phyloP scores from a whole-genome alignment of 2,888 invertebrate species.

The Caenorhabditis doughertyi region DNA sequence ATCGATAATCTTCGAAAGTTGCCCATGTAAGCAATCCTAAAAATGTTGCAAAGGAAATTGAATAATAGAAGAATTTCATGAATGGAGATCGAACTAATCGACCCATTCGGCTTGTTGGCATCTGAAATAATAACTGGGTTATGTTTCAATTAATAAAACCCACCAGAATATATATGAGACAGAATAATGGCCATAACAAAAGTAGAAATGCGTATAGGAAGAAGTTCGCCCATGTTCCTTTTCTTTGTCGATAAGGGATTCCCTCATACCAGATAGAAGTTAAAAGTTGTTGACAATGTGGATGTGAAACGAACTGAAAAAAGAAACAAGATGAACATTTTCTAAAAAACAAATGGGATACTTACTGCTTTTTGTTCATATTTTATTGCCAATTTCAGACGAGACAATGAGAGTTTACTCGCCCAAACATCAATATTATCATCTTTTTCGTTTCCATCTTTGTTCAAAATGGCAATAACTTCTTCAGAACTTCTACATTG shows the following conservation, averaged over 20 bases:
- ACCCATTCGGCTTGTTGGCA: constrained; percentile 84
- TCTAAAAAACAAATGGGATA: background rate
- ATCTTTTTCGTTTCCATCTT: constrained; percentile 82
- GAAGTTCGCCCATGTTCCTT: constrained; percentile 83
- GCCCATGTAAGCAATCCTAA: constrained; percentile 85
- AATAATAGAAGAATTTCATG: constrained; percentile 86
- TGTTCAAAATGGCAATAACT: constrained; percentile 85
- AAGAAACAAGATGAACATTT: no score
- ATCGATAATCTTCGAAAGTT: constrained; percentile 81
- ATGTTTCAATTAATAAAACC: background rate
- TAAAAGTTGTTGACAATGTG: constrained; percentile 85
- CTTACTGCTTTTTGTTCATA: constrained; percentile 85
- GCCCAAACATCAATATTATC: constrained; percentile 82
- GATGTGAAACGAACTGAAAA: constrained; percentile 85
- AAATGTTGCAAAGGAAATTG: constrained; percentile 85
- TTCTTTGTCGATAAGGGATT: constrained; percentile 83
- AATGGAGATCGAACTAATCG: constrained; percentile 85
- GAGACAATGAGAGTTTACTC: constrained; percentile 83
- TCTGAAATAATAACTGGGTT: constrained; percentile 52
- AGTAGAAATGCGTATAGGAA: constrained; percentile 84
- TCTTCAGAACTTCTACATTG: constrained; percentile 86
- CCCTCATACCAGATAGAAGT: constrained; percentile 86
- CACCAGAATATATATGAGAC: constrained; percentile 79
- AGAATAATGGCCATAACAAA: constrained; percentile 84
- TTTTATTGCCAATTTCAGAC: constrained; percentile 85